A percentile compares a stretch with the other conserved stretches of the same genome.
These are phyloP conservation scores for Bellardia pandia DNA, from an alignment of 2,888 invertebrate species.

Conservation along the genomic window DNA sequence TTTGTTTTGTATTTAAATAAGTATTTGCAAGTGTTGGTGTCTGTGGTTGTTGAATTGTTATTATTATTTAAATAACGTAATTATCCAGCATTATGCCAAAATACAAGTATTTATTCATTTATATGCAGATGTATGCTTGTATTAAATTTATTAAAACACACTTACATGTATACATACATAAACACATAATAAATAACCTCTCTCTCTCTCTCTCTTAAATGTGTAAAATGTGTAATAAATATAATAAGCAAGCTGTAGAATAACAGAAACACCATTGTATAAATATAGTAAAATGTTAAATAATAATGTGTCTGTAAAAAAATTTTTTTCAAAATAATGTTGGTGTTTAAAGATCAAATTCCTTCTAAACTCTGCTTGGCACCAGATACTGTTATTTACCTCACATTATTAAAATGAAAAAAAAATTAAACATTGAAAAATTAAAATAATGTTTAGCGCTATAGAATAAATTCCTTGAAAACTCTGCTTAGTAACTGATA, in stretches of 20 bases:
- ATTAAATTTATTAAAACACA: background rate
- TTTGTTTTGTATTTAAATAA: conserved; percentile 47
- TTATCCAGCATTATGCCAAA: conserved; percentile 69
- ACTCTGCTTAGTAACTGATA: background rate
- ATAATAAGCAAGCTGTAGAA: conserved; percentile 21
- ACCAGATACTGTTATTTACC: too few relatives aligned
- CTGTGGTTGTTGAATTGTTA: conserved; percentile 61
- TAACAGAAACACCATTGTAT: too few relatives aligned
- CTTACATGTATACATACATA: background rate
- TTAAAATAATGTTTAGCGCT: too few relatives aligned
- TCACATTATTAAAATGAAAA: too few relatives aligned
- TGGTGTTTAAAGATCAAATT: too few relatives aligned
- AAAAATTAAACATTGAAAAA: too few relatives aligned
- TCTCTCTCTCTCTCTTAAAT: conserved; percentile 7
- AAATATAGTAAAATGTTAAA: too few relatives aligned
- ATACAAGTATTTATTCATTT: conserved; percentile 65
- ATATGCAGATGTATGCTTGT: conserved; percentile 10
- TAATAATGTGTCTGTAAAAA: too few relatives aligned
- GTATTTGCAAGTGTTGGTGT: conserved; percentile 57
- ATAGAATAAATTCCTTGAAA: conserved; percentile 3
- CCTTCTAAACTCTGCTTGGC: too few relatives aligned
- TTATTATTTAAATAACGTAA: conserved; percentile 73
- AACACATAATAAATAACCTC: conserved; percentile 1
- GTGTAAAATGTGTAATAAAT: background rate
- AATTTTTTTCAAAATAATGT: too few relatives aligned